Percentiles rank a stretch among this genome's conserved stretches.
These are phyloP conservation scores for Ashinkailepas kermadecensis DNA, from an alignment of 2,888 invertebrate species.

Conservation along the genomic window DNA sequence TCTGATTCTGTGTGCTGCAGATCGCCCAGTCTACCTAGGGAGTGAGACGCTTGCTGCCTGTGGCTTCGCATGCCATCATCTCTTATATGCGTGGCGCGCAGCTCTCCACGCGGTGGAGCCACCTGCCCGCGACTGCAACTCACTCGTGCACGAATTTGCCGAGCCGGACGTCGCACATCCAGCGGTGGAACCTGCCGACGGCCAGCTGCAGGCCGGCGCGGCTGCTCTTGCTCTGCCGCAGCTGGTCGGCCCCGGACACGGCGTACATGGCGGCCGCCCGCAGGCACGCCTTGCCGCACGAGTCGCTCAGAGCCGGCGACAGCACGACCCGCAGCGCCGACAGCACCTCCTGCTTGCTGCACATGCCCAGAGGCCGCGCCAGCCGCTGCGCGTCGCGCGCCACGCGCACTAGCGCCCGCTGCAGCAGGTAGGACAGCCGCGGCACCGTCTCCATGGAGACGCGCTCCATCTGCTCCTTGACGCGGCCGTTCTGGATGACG, in stretches of 20 bases:
- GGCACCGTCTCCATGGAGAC: constrained; percentile 79
- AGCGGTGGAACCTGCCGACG: constrained; percentile 79
- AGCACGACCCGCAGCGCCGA: constrained; percentile 75
- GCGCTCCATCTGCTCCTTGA: constrained; percentile 67
- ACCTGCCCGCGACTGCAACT: constrained; percentile 36
- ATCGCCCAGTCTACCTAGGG: too few species aligned
- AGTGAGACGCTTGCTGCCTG: too few species aligned
- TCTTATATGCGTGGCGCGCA: not conserved
- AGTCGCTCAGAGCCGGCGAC: constrained; percentile 74
- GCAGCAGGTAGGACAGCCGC: constrained; percentile 71
- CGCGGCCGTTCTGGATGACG: constrained; percentile 70
- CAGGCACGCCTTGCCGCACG: constrained; percentile 77
- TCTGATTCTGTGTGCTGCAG: too few species aligned
- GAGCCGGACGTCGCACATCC: constrained; percentile 83
- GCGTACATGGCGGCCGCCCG: constrained; percentile 86
- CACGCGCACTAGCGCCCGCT: constrained; percentile 74
- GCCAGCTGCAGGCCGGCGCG: constrained; percentile 76
- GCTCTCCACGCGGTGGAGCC: not conserved
- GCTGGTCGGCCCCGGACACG: constrained; percentile 67
- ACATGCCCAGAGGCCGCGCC: constrained; percentile 65
- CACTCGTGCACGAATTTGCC: constrained; percentile 78
- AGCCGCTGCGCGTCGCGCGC: constrained; percentile 77
- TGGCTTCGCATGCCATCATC: too few species aligned
- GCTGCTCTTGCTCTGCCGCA: constrained; percentile 75
- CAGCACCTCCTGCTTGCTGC: constrained; percentile 79